Evolutionary conservation across 2,888 invertebrate species (phyloP), one percentile per base, ranked within the genome.

Genomic region (Tachina grossa): DNA sequence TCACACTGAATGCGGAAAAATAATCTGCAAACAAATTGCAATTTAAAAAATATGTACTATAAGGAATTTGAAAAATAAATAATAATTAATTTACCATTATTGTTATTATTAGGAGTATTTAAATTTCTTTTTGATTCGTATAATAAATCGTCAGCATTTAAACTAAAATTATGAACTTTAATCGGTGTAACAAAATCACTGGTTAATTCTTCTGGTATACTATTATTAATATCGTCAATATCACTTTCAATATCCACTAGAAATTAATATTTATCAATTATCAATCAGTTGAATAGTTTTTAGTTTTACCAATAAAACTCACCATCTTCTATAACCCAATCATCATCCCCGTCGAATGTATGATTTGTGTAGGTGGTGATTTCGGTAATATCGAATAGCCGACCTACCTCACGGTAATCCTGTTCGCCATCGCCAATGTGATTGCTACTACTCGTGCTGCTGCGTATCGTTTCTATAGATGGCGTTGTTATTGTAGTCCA

Each of bases 101-200:
- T 82, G 49, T 78, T 84, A 53, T 88, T 89, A 47, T 89, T 87
- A 66, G 83, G 87, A 81, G 80, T 87, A 83, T 87, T 88, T 74
- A 88, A 83, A 82, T 92, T 91, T 49, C 92, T 89, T 87, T 91
- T 92, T 39, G 93, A 93, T 88, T 94, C 94, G 89, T 94, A 94
- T n/a, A 94, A 91, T 84, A 94, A 91, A 90, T 94, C 94, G 89
- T 94, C 94, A 81, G 94, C 94, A 89, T 94, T 93, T 65, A 94
- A 90, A 57, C 93, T 93, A 78, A 92, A 91, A 39, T 94, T 94
- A 87, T 94, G 93, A 77, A 94, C 93, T 91, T 95, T 95, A 80
- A 93, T 90, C 14, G 95, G 94, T 84, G 92, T 94, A 1, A 95
- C 93, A 88, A 93, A 94, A 88, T 94, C 94, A 72, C 93, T 92